phyloP scores from a whole-genome alignment of 2,797 vertebrate genomes.

The Helostoma temminkii region DNA sequence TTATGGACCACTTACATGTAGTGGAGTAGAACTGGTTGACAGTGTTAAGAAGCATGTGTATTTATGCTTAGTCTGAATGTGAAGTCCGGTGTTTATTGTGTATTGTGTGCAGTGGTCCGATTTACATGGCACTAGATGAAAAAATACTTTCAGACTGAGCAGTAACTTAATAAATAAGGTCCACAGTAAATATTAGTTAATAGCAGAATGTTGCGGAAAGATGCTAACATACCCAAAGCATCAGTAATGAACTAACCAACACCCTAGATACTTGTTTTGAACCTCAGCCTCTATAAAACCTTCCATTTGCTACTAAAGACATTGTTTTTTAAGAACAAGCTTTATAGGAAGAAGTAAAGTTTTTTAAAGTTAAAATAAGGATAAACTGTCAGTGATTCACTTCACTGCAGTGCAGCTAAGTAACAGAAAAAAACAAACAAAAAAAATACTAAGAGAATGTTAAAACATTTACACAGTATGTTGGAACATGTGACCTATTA shows the following conservation, averaged over 20 bases:
- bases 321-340: slow-evolving; percentile 35
- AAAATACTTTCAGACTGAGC: slow-evolving; percentile 42
- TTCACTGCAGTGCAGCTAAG: slow-evolving; percentile 12
- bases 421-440: slow-evolving; percentile 13
- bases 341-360: slow-evolving; percentile 48
- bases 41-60: not conserved
- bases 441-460: no score
- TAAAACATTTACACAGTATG: no score
- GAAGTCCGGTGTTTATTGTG: no score
- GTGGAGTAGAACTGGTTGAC: not conserved
- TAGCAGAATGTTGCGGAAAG: slow-evolving; percentile 13
- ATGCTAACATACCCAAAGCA: slow-evolving; percentile 35
- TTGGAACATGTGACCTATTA: no score
- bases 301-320: slow-evolving; percentile 44
- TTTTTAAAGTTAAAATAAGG: slow-evolving; percentile 46
- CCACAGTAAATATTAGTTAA: slow-evolving; percentile 56
- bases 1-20: not conserved
- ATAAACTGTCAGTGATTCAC: slow-evolving; percentile 33
- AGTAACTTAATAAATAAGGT: slow-evolving; percentile 53
- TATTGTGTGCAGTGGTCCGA: no score
- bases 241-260: slow-evolving; percentile 50
- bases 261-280: slow-evolving; percentile 12
- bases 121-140: slow-evolving; percentile 57
- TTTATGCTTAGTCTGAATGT: no score
- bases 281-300: slow-evolving; percentile 35